phyloP scores from a whole-genome alignment of 2,888 invertebrate species.

The Tiliacea citrago region DNA sequence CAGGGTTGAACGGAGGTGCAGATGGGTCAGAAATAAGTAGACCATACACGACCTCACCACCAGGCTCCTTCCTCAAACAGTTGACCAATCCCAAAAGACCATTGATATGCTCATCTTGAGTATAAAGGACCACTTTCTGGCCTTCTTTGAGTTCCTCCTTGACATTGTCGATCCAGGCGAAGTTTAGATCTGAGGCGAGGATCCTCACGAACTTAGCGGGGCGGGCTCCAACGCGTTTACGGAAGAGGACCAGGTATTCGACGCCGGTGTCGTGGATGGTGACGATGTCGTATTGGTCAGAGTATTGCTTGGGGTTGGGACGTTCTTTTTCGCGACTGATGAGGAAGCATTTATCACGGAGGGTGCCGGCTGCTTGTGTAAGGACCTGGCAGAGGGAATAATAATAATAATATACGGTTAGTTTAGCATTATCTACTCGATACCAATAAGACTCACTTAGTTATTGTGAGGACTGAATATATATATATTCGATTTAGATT shows the following conservation, averaged over 20 bases:
- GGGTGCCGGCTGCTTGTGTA: slow-evolving; percentile 83
- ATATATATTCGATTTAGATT: neutral
- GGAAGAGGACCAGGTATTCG: slow-evolving; percentile 90
- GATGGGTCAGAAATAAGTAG: slow-evolving; percentile 92
- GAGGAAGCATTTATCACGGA: slow-evolving; percentile 91
- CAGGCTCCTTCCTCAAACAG: slow-evolving; percentile 95
- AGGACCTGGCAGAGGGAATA: slow-evolving; percentile 76
- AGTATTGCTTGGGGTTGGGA: slow-evolving; percentile 83
- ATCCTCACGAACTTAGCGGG: slow-evolving; percentile 88
- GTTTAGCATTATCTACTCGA: neutral
- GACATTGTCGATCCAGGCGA: slow-evolving; percentile 89
- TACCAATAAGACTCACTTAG: neutral
- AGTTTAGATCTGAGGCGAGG: slow-evolving; percentile 79
- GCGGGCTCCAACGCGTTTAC: slow-evolving; percentile 85
- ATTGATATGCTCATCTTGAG: slow-evolving; percentile 92
- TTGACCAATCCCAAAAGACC: slow-evolving; percentile 97
- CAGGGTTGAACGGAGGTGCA: slow-evolving; percentile 92
- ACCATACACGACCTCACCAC: slow-evolving; percentile 92
- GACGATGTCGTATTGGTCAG: slow-evolving; percentile 87
- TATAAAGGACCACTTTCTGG: slow-evolving; percentile 92
- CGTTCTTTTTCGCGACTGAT: slow-evolving; percentile 90
- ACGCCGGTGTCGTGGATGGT: slow-evolving; percentile 85
- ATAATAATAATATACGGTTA: slow-evolving; percentile 2
- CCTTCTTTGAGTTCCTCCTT: slow-evolving; percentile 85
- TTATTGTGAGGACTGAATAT: neutral